Evolutionary conservation across 2,797 vertebrate species (phyloP), one percentile per base, ranked within the genome.

Genomic region (Oreochromis grahami): DNA sequence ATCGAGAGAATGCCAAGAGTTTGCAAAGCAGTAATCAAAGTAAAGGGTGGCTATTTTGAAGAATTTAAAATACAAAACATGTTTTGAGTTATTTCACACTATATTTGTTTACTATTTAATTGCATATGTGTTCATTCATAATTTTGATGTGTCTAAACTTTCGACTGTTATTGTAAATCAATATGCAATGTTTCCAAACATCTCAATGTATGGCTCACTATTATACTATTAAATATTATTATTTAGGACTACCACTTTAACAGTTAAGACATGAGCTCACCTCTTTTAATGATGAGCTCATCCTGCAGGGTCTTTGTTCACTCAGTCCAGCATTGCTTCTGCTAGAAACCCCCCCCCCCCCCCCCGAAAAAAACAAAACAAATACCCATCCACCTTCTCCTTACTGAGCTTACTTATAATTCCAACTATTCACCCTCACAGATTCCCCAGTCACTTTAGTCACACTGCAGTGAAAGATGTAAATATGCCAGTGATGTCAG

Each of bases 251-350:
- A 65, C 10, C 32, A n/a, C 88, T 89, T 87, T 84, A 87, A 87
- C 3, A 2, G 56, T 21, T 17, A 84, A 83, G 83, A 78, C 80
- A 91, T 93, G 90, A 93, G 88, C 87, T 93, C 91, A 93, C 83
- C 84, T 80, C 72, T 87, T 80, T 77, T 70, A 7, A 29, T 8
- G 89, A 91, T 94, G 92, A 94, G 81, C 89, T 94, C 94, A 94
- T 93, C 63, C 88, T 92, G 92, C 89, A 87, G 92, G 76, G 58
- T 86, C 77, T 89, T 93, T 84, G 80, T 86, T 90, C 83, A 68
- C 53, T 36, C 68, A 70, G 77, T 76, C 81, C 79, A 83, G 51
- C 50, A 60, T 53, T 52, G 43, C 76, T 77, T 84, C 65, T 77
- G 79, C 12, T 45, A 15, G 34, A 0, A 0, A 2, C 53, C 24